Percentiles rank a stretch among this genome's conserved stretches.
Conservation (phyloP, 2,888 invertebrate genomes). For the Acanthoscelides obtectus region DNA sequence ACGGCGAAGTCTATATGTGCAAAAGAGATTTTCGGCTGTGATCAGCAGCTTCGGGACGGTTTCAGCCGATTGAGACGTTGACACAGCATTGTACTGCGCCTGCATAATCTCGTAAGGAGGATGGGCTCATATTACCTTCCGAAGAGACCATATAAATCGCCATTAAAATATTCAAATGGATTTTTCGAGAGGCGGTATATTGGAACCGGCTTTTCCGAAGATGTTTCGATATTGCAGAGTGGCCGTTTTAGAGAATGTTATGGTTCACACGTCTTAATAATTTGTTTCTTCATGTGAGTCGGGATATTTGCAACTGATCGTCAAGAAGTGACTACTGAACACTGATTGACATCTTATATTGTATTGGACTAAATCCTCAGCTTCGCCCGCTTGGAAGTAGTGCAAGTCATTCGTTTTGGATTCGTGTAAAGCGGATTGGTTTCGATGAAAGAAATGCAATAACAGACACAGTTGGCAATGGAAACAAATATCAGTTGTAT, state of each 20-base stretch:
- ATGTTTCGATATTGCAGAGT: not conserved
- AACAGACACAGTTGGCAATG: no score
- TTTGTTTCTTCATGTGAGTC: no score
- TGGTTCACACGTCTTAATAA: not conserved
- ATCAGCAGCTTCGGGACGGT: conserved; percentile 40
- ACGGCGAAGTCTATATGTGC: conserved; percentile 30
- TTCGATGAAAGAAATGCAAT: no score
- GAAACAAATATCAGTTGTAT: no score
- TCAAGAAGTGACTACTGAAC: no score
- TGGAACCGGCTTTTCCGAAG: not conserved
- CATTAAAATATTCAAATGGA: conserved; percentile 35
- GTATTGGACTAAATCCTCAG: no score
- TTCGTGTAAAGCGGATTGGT: no score
- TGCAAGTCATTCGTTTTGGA: no score
- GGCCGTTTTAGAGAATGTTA: not conserved
- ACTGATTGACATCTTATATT: no score
- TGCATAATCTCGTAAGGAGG: conserved; percentile 38
- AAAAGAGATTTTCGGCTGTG: conserved; percentile 35
- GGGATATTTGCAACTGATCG: not conserved
- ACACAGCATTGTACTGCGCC: conserved; percentile 44
- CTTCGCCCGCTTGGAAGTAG: no score
- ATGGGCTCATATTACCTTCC: conserved; percentile 24
- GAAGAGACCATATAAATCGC: conserved; percentile 27
- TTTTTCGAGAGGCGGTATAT: conserved; percentile 11
- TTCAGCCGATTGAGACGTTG: conserved; percentile 39